Evolutionary conservation across 2,888 invertebrate species (phyloP).

Genomic region (Macaria notata): DNA sequence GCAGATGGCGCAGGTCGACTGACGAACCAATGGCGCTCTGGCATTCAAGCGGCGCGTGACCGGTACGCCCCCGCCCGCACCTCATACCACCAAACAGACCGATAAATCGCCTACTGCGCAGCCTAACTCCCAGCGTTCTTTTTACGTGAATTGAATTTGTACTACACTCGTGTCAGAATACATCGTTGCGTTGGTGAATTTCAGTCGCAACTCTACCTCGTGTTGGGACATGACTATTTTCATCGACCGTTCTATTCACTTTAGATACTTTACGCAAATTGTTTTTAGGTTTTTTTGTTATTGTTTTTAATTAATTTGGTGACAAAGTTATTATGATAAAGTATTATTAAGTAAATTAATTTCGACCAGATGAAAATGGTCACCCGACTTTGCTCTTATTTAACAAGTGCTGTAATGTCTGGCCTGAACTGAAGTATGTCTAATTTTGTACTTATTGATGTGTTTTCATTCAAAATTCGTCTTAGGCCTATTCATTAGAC

Average conservation of each 20-base stretch:
- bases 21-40: no score
- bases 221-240: conserved; percentile 9
- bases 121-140: no score
- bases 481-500: conserved; percentile 21
- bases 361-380: conserved; percentile 11
- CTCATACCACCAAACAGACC: no score
- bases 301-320: background rate
- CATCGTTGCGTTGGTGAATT: conserved; percentile 1
- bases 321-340: background rate
- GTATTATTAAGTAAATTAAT: conserved; percentile 5
- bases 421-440: conserved; percentile 4
- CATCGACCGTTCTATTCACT: conserved; percentile 1
- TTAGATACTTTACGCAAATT: background rate
- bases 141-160: no score
- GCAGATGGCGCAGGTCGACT: no score
- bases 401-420: background rate
- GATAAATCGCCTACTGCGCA: no score
- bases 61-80: no score
- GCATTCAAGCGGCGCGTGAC: no score
- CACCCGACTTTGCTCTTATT: background rate
- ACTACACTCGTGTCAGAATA: conserved; percentile 4
- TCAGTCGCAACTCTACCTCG: background rate
- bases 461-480: conserved; percentile 15
- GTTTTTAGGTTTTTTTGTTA: background rate
- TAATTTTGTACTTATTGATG: conserved; percentile 17